Base-by-base conservation (phyloP, 2,797 vertebrate species). In the Uromys caudimaculatus region DNA sequence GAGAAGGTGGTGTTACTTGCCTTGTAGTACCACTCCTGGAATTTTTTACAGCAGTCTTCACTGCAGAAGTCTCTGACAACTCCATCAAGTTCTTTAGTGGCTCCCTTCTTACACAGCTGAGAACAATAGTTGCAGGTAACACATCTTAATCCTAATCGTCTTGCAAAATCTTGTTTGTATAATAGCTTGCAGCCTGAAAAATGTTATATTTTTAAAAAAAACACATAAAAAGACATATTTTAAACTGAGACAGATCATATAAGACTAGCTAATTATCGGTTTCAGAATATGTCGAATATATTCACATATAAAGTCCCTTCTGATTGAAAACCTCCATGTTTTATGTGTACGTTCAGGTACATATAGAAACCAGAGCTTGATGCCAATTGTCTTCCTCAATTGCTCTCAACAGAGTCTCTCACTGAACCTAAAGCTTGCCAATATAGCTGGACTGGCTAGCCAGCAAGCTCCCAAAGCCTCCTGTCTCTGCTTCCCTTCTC, bases 1-100 rank as follows among this genome's bases (percentile, higher is more conserved):
- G 97, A 98, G 98, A 97, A 97, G 88, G 95, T 97, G 89, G 60
- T 96, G 92, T 95, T 97, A 97, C 99, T 97, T 98, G 99, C 99
- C 99, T 99, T 99, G 97, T 99, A 99, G 98, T 99, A 99, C 99
- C 99, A 99, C 98, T 99, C 99, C 85, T 99, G 98, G 98, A 99
- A 99, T 97, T 99, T 99, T 98, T 99, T 99, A 97, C 99, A 99
- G 97, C 99, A 99, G 17, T 99, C 97, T 95, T 99, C 99, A 93
- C 99, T 99, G 98, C 99, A 99, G 98, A 99, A 99, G 98, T 99
- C 99, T 98, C 99, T 99, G 62, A 99, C 99, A 97, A 99, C 98
- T 91, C 99, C 99, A 50, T 99, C 99, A 71, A 99, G 98, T 98
- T 99, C 99, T 98, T 99, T 99, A 87, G 99, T 99, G 94, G 99